Conservation (phyloP, 2,888 invertebrate genomes). For the Hedychridium roseum region DNA sequence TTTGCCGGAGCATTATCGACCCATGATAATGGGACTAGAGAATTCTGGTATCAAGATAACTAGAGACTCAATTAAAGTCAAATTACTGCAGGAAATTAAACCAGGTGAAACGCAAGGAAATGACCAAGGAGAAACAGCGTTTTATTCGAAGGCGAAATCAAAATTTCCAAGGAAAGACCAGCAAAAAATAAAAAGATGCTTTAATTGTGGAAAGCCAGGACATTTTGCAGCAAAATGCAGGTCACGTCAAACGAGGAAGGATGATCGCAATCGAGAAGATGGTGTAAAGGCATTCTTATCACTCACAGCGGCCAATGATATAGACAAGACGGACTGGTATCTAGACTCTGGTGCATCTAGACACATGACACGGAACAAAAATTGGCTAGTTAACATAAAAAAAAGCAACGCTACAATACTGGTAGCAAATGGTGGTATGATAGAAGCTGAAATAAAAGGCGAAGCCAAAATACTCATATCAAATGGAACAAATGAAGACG, state of each 20-base stretch:
- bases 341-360: constrained; percentile 47
- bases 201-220: constrained; percentile 11
- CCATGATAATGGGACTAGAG: constrained; percentile 45
- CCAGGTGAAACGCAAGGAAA: not conserved
- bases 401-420: constrained; percentile 1
- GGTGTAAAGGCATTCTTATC: constrained; percentile 2
- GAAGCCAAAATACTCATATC: constrained; percentile 15
- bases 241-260: not conserved
- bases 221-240: constrained; percentile 5
- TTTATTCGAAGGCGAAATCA: constrained; percentile 5
- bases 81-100: constrained; percentile 33
- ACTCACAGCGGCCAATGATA: constrained; percentile 59
- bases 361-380: constrained; percentile 35
- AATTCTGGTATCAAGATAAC: constrained; percentile 38
- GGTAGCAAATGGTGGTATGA: constrained; percentile 18
- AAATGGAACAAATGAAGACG: constrained; percentile 12
- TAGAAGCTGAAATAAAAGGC: constrained; percentile 20
- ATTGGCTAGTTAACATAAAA: constrained; percentile 7
- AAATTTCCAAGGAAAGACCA: not conserved
- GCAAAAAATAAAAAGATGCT: constrained; percentile 1
- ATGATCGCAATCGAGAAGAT: not conserved
- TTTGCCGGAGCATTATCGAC: constrained; percentile 38
- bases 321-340: constrained; percentile 56
- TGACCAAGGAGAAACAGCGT: constrained; percentile 1
- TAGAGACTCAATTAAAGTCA: constrained; percentile 42